Conservation (phyloP, 1,140 invertebrate species). For the Heliconius congener region DNA sequence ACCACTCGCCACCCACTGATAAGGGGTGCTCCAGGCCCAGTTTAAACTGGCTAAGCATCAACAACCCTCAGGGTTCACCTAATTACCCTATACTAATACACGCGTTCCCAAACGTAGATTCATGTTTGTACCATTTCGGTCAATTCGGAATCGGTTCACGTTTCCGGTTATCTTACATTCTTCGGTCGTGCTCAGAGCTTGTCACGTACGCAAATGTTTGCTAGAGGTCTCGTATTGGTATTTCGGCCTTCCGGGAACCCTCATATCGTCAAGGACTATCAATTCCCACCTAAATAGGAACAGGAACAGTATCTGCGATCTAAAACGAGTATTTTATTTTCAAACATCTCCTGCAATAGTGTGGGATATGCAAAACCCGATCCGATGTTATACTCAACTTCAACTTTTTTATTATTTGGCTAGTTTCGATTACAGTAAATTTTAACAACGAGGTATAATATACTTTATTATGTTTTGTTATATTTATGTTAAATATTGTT, state of each 20-base stretch:
- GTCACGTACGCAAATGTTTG: constrained; percentile 75
- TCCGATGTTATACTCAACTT: neutral
- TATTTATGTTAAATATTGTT: neutral
- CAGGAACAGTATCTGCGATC: constrained; percentile 29
- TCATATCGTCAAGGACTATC: constrained; percentile 66
- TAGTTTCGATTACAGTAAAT: neutral
- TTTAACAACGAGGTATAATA: neutral
- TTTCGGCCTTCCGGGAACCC: constrained; percentile 60
- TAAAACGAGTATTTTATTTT: neutral
- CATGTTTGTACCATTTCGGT: constrained; percentile 45
- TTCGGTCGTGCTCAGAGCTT: constrained; percentile 50
- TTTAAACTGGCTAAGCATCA: constrained; percentile 76
- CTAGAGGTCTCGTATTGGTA: constrained; percentile 54
- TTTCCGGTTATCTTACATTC: constrained; percentile 55
- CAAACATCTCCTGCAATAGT: neutral
- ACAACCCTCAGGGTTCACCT: constrained; percentile 75
- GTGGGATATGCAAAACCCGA: neutral
- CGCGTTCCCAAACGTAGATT: constrained; percentile 53
- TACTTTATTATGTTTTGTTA: neutral
- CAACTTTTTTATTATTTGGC: neutral
- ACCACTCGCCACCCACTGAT: constrained; percentile 76
- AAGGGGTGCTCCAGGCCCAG: constrained; percentile 63
- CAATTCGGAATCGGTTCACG: constrained; percentile 56
- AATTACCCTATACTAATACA: constrained; percentile 72
- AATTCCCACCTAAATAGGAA: constrained; percentile 59